Evolutionary conservation across 2,797 vertebrate genomes (phyloP).

Genomic region (Enteromius afrohamiltoni): DNA sequence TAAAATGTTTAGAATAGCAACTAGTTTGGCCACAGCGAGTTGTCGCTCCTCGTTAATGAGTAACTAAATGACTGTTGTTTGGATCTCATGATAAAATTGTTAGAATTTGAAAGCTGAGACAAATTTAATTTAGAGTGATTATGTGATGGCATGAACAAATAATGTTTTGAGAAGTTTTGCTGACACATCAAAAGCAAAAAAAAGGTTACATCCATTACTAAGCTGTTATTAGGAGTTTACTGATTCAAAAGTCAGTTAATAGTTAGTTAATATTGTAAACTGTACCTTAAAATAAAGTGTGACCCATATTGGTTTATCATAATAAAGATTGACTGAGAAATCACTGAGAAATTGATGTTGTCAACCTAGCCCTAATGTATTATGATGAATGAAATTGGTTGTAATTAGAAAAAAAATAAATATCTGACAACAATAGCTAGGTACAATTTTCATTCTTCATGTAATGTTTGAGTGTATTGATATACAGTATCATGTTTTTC

Average conservation of each 20-base stretch:
- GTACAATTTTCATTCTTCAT: not conserved
- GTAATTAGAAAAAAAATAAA: constrained; percentile 1
- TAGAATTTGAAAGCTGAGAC: not conserved
- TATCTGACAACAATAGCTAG: not conserved
- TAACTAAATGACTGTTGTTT: not conserved
- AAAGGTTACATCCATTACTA: not conserved
- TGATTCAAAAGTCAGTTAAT: not conserved
- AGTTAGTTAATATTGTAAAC: not conserved
- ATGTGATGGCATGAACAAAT: not conserved
- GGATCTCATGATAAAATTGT: not conserved
- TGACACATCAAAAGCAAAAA: not conserved
- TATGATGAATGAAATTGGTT: not conserved
- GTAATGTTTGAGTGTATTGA: constrained; percentile 1
- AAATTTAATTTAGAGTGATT: not conserved
- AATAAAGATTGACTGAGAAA: not conserved
- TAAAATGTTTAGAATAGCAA: not conserved
- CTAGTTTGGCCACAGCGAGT: not conserved
- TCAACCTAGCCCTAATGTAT: not conserved
- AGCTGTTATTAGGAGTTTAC: not conserved
- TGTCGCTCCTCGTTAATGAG: not conserved
- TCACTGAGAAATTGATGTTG: not conserved
- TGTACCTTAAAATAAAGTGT: not conserved
- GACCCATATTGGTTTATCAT: no score
- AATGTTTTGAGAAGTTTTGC: not conserved
- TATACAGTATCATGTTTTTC: not conserved